phyloP scores from a whole-genome alignment of 1,140 invertebrate species.

The Panulirus ornatus region DNA sequence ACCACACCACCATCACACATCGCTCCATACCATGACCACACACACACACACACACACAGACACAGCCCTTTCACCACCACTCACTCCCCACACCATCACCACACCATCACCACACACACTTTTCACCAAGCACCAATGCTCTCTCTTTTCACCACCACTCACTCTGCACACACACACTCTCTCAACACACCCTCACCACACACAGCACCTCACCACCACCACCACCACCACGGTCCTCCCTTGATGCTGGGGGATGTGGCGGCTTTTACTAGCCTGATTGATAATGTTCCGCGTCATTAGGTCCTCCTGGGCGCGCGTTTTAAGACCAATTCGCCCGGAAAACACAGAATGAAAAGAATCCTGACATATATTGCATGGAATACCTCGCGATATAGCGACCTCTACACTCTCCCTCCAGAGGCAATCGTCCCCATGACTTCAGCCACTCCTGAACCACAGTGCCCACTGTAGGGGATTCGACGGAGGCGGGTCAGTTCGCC shows the following conservation, averaged over 20 bases:
- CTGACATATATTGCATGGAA: slow-evolving; percentile 65
- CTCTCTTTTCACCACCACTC: neutral
- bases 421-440: too few species aligned
- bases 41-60: neutral
- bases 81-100: neutral
- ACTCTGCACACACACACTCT: neutral
- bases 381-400: slow-evolving; percentile 21
- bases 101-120: neutral
- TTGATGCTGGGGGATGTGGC: slow-evolving; percentile 41
- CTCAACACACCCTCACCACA: neutral
- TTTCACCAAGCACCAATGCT: neutral
- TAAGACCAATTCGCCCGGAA: slow-evolving; percentile 70
- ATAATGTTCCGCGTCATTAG: slow-evolving; percentile 70
- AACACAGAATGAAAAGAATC: slow-evolving; percentile 66
- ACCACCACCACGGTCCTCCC: neutral
- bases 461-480: too few species aligned
- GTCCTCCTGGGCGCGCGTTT: slow-evolving; percentile 54
- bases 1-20: slow-evolving; percentile 30
- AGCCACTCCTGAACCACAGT: too few species aligned
- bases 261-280: slow-evolving; percentile 66
- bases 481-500: neutral
- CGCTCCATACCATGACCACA: neutral
- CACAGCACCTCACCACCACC: slow-evolving; percentile 38
- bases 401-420: neutral
- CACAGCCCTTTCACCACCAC: too few species aligned